Evolutionary conservation across 2,888 invertebrate genomes (phyloP), one percentile per base, ranked within the genome.

Genomic region (Tubulanus polymorphus): DNA sequence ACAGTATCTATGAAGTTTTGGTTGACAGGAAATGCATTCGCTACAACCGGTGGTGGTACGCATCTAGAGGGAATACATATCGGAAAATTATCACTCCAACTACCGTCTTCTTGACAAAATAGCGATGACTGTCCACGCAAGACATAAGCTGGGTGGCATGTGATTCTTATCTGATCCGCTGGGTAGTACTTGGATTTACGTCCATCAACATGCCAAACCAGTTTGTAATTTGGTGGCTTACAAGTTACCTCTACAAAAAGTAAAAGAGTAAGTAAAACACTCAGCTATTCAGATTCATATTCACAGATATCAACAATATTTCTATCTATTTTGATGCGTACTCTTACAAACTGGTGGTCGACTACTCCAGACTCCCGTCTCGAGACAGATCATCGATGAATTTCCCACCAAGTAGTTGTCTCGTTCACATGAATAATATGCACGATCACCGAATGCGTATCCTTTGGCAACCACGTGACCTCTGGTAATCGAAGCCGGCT

Each of bases 291-390:
- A n/a, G n/a, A n/a, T n/a, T n/a, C n/a, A n/a, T n/a, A n/a, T n/a
- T n/a, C n/a, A n/a, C n/a, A n/a, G n/a, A n/a, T n/a, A n/a, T n/a
- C n/a, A n/a, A n/a, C n/a, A n/a, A n/a, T n/a, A n/a, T n/a, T n/a
- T n/a, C n/a, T n/a, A n/a, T n/a, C n/a, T n/a, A n/a, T n/a, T n/a
- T n/a, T n/a, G n/a, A n/a, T n/a, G n/a, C n/a, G n/a, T 61, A 41
- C 55, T 59, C 6, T 37, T 23, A 54, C 69, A 69, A 10, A 47
- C 29, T 12, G 66, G 70, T 3, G 55, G 55, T 30, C 55, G 51
- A 15, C 63, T 63, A 37, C 67, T 71, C 75, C 75, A 76, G 5
- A 58, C 52, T 15, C 71, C 72, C 46, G 63, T 59, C 8, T 59
- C 59, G 29, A 59, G 50, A 48, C 73, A 74, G n/a, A 54, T 53